Conservation (phyloP, 2,797 vertebrate species). For the Rhynchotus rufescens region DNA sequence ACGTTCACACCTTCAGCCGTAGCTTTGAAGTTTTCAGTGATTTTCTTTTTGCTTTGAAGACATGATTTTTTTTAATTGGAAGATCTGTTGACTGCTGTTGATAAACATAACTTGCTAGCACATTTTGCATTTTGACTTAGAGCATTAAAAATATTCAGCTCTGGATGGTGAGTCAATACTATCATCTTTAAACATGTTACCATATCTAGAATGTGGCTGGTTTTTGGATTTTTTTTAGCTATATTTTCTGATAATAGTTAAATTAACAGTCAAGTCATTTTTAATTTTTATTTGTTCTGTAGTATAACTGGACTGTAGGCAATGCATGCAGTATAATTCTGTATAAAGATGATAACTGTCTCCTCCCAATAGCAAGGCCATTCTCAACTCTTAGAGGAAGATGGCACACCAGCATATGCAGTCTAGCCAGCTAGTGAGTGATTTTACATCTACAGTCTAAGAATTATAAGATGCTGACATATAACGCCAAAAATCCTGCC, state of each 20-base stretch:
- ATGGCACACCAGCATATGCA: rapidly evolving
- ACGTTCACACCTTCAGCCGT: neutral
- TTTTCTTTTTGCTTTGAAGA: neutral
- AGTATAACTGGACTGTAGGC: neutral
- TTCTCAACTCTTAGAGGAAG: rapidly evolving
- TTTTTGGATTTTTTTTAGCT: neutral
- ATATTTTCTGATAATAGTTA: neutral
- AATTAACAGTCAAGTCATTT: neutral
- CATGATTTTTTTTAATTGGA: neutral
- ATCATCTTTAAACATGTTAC: neutral
- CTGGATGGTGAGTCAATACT: neutral
- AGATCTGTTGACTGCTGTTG: neutral
- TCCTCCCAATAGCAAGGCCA: rapidly evolving
- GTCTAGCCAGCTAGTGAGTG: neutral
- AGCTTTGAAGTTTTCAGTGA: neutral
- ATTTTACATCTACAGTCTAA: neutral
- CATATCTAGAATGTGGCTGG: rapidly evolving
- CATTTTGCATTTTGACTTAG: neutral
- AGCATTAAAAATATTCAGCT: neutral
- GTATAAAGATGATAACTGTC: neutral
- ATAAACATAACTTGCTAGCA: neutral
- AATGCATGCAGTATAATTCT: neutral
- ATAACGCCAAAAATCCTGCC: neutral
- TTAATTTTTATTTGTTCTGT: too few relatives aligned
- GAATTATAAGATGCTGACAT: neutral